A percentile compares a stretch with the other conserved stretches of the same genome.
These are phyloP conservation scores for Silurus aristotelis DNA, from an alignment of 2,797 vertebrate species.

Conservation along the genomic window DNA sequence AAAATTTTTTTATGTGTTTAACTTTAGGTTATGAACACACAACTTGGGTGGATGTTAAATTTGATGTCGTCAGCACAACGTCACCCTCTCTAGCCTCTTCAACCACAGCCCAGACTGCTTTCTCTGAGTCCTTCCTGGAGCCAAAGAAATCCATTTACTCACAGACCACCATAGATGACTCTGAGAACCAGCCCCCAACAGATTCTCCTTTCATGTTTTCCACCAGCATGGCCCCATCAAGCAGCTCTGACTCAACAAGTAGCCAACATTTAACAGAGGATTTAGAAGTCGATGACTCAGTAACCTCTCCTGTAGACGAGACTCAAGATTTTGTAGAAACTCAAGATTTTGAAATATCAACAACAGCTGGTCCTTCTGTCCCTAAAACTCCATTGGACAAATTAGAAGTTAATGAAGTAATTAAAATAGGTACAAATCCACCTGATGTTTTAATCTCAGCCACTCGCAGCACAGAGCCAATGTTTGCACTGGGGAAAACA, in stretches of 20 bases:
- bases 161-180: conserved; percentile 27
- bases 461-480: conserved; percentile 65
- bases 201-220: conserved; percentile 76
- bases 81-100: conserved; percentile 53
- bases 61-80: conserved; percentile 55
- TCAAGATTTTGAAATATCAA: conserved; percentile 49
- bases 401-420: conserved; percentile 63
- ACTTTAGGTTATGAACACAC: conserved; percentile 69
- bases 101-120: conserved; percentile 40
- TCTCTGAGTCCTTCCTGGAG: conserved; percentile 23
- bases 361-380: conserved; percentile 4
- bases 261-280: conserved; percentile 57
- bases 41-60: conserved; percentile 69
- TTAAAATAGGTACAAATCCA: conserved; percentile 67
- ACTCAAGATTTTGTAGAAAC: conserved; percentile 45
- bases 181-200: conserved; percentile 47
- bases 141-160: conserved; percentile 5
- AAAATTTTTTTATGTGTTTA: conserved; percentile 34
- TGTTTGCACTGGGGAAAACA: conserved; percentile 62
- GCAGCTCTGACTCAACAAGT: conserved; percentile 59
- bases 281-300: conserved; percentile 49
- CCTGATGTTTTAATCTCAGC: conserved; percentile 67
- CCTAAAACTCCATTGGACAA: conserved; percentile 48
- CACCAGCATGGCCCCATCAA: conserved; percentile 75
- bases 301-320: conserved; percentile 39